These are phyloP conservation scores for Anniella stebbinsi DNA, from an alignment of 2,797 vertebrate genomes.

Conservation along the genomic window DNA sequence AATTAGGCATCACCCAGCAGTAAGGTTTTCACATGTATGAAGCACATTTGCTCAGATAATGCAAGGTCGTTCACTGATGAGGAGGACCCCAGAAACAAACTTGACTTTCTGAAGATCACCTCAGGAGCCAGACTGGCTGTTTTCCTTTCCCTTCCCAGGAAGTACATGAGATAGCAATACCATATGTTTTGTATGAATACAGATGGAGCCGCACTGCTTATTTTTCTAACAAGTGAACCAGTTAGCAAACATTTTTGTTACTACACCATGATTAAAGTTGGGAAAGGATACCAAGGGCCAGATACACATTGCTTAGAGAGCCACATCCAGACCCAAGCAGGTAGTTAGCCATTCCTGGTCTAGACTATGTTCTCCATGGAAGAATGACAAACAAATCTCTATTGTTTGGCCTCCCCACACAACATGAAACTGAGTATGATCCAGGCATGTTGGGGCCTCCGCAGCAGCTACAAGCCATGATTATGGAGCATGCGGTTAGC, in stretches of 20 bases:
- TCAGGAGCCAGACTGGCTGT: neutral
- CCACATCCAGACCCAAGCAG: neutral
- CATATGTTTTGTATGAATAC: neutral
- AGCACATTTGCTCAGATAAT: neutral
- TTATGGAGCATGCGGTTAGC: conserved; percentile 65
- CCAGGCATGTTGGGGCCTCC: conserved; percentile 74
- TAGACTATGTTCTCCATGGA: conserved; percentile 38
- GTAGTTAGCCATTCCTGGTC: conserved; percentile 12
- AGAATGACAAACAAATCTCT: conserved; percentile 70
- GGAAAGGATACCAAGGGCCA: neutral
- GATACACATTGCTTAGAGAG: neutral
- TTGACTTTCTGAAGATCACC: neutral
- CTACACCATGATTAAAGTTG: neutral
- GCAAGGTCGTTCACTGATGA: neutral
- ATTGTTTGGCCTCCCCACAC: conserved; percentile 63
- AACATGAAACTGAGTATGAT: conserved; percentile 69
- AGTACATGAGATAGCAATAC: neutral
- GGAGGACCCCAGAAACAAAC: neutral
- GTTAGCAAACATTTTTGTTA: neutral
- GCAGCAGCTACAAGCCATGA: conserved; percentile 69
- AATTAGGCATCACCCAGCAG: neutral
- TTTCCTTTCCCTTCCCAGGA: neutral
- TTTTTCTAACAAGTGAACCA: neutral
- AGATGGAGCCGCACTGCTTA: neutral
- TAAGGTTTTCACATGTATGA: neutral